Conservation (phyloP, 2,888 invertebrate genomes). For the Andrena fulva region DNA sequence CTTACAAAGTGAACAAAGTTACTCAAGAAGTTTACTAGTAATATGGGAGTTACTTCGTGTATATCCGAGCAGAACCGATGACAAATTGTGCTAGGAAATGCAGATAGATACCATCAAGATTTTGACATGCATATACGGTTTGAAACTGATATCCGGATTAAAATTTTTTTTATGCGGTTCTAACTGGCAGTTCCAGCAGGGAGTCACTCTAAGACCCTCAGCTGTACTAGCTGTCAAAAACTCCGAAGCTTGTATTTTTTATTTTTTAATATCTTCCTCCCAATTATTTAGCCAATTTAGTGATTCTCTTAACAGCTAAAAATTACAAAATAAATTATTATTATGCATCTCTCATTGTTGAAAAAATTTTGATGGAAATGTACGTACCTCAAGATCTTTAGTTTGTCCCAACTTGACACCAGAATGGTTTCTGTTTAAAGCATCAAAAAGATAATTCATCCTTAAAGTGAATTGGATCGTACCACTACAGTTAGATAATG, state of each 20-base stretch:
- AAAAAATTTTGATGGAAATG: too few species aligned
- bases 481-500: not conserved
- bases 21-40: too few species aligned
- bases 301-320: not conserved
- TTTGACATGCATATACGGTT: too few species aligned
- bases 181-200: too few species aligned
- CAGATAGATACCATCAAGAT: too few species aligned
- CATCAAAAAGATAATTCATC: not conserved
- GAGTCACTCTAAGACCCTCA: not conserved
- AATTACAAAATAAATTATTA: not conserved
- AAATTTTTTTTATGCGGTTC: too few species aligned
- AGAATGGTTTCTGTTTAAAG: not conserved
- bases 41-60: too few species aligned
- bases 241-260: not conserved
- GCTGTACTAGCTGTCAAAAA: constrained; percentile 1
- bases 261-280: not conserved
- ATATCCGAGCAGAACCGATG: too few species aligned
- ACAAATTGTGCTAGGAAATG: too few species aligned
- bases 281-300: not conserved
- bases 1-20: too few species aligned
- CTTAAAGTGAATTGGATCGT: not conserved
- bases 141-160: too few species aligned
- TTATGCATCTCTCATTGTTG: not conserved
- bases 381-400: not conserved
- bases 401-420: not conserved